Percentiles rank a stretch among this genome's conserved stretches.
Evolutionary conservation across 2,888 invertebrate species (phyloP).

Genomic region (Ephialtes manifestator): DNA sequence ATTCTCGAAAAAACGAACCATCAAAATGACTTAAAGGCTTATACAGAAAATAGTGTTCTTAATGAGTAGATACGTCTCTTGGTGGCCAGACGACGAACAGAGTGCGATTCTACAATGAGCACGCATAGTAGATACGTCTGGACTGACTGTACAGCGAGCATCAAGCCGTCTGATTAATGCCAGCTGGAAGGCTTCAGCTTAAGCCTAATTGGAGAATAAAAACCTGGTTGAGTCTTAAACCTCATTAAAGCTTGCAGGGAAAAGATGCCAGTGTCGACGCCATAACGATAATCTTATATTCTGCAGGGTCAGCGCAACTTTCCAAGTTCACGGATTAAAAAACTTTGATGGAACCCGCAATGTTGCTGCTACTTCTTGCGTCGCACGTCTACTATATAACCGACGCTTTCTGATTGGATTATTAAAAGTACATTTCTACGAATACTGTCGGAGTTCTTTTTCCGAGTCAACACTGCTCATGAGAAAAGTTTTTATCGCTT

Average conservation of each 20-base stretch:
- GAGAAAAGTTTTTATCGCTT: neutral
- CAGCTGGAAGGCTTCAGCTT: constrained; percentile 49
- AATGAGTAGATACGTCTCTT: neutral
- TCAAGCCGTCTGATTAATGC: constrained; percentile 26
- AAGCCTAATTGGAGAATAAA: constrained; percentile 39
- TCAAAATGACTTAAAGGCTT: neutral
- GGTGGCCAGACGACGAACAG: neutral
- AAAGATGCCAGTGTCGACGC: neutral
- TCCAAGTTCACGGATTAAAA: constrained; percentile 22
- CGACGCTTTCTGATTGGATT: constrained; percentile 27
- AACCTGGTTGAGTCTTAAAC: constrained; percentile 31
- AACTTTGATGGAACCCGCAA: constrained; percentile 24
- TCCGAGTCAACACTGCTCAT: neutral
- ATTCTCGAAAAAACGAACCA: neutral
- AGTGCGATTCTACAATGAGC: neutral
- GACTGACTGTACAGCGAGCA: neutral
- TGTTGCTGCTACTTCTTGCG: neutral
- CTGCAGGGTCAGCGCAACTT: neutral
- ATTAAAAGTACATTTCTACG: constrained; percentile 5
- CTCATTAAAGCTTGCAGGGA: constrained; percentile 7
- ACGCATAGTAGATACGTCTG: neutral
- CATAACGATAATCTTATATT: constrained; percentile 28
- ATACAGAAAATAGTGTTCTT: neutral
- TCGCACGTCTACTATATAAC: neutral
- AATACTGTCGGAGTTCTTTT: neutral